Evolutionary conservation across 1,140 invertebrate genomes (phyloP), one percentile per base, ranked within the genome.

Genomic region (Drosophila ironensis): DNA sequence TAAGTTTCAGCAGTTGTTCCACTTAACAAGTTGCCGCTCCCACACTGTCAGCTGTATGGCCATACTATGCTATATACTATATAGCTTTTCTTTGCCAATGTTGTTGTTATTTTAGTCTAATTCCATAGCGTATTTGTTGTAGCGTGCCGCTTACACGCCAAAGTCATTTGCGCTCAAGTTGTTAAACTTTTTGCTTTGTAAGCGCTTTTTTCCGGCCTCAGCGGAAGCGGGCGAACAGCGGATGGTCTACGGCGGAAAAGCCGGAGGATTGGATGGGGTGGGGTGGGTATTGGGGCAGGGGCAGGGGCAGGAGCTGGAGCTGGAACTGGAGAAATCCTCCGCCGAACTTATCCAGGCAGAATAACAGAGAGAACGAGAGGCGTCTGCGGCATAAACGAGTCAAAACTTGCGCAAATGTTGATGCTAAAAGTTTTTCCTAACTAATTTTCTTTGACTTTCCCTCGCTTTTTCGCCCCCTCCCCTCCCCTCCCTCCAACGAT

Each of bases 1-100:
- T 82, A 84, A 84, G 72, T 84, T 84, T 82, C 57, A 81, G 72
- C 77, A 75, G 69, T 81, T 81, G 74, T 72, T 77, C 72, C 70
- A 80, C 75, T 80, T 80, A 80, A 73, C 68, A 77, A 77, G 74
- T 77, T 77, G 71, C 52, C 51, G 45, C 42, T 46, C 5, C 40
- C 19, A 61, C 53, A 28, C 40, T 60, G 28, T 27, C 40, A 45
- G 22, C 38, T 12, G 3, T 16, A 17, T 27, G 9, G 35, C 48
- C 33, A 1, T 4, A 11, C n/a, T n/a, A n/a, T 27, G 14, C 14
- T 16, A 30, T 30, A 30, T 30, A 30, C 8, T n/a, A n/a, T 30
- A 30, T 30, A n/a, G 28, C 28, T 4, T 11, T 30, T 14, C 17
- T 30, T 40, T 69, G 22, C 24, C 45, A 51, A 20, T 61, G 48